phyloP scores from a whole-genome alignment of 2,888 invertebrate species.

The Petrophora chlorosata region DNA sequence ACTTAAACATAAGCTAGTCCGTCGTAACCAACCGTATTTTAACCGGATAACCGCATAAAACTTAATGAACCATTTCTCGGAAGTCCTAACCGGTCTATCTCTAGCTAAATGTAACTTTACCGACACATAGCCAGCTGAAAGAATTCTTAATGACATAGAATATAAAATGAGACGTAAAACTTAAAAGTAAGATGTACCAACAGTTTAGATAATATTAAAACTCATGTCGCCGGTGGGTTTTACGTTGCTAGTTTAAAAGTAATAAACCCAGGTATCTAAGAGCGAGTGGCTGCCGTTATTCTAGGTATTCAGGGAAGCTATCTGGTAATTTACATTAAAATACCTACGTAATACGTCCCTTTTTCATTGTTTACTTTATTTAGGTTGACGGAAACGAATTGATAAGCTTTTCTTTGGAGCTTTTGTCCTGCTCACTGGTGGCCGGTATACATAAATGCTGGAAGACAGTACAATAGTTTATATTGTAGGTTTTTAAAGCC shows the following conservation, averaged over 20 bases:
- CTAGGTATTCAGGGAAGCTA: constrained; percentile 31
- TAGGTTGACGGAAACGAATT: constrained; percentile 6
- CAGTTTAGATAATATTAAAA: constrained; percentile 48
- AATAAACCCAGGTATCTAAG: constrained; percentile 21
- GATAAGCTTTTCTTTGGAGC: too few relatives aligned
- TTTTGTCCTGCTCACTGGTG: too few relatives aligned
- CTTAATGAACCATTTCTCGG: not conserved
- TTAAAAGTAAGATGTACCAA: constrained; percentile 36
- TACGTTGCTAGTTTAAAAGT: constrained; percentile 48
- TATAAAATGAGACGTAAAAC: constrained; percentile 49
- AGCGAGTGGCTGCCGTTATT: constrained; percentile 13
- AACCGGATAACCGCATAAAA: constrained; percentile 2
- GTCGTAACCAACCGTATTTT: not conserved
- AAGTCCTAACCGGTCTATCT: not conserved
- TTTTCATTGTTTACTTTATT: not conserved
- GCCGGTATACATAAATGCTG: too few relatives aligned
- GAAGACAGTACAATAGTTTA: too few relatives aligned
- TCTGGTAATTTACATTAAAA: constrained; percentile 11
- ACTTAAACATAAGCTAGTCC: too few relatives aligned
- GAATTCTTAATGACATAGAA: constrained; percentile 31
- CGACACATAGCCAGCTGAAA: not conserved
- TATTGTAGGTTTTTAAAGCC: too few relatives aligned
- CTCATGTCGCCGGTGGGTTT: constrained; percentile 47
- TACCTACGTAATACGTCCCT: constrained; percentile 2
- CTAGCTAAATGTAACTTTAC: not conserved